Evolutionary conservation across 2,113 vertebrate genomes (phyloP), one percentile per base, ranked within the genome.

Genomic region (Seriola quinqueradiata): DNA sequence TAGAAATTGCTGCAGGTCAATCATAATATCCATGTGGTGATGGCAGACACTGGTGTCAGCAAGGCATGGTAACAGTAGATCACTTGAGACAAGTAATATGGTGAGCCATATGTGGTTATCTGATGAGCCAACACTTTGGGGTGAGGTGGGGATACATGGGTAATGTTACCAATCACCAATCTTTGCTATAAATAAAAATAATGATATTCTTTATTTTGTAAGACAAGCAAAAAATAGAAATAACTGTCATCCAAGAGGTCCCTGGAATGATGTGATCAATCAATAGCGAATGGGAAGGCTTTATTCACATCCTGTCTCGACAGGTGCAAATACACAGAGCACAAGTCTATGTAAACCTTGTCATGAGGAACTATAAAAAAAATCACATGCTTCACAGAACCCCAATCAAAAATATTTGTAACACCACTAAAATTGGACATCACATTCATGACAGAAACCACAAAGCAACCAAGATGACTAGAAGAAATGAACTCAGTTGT

Each of bases 1-100:
- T 54, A 69, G 77, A 78, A 92, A 90, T 89, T 89, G 89, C 82
- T 83, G 78, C 68, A 76, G 92, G 90, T 92, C 92, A 90, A 87
- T 90, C 89, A 89, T 87, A 90, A 90, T 91, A 88, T 88, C 87
- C 19, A 34, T 46, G 25, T 57, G 61, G 86, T 58, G 84, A 81
- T 70, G 80, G 87, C 78, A 89, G 68, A 77, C 83, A 73, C 73
- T 82, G 58, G 82, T 90, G 91, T 91, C 91, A 92, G 89, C 88
- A 81, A 63, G 70, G 63, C 73, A 81, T 66, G n/a, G 77, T 71
- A 82, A 79, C 79, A 70, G 76, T 92, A 86, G 77, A 92, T 93
- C 90, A 92, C 83, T 81, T 70, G 79, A 87, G 89, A 91, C 88
- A 61, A 75, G 73, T 77, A 86, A 87, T 86, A 81, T 57, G 46